These are phyloP conservation scores for Lagria hirta DNA, from an alignment of 2,888 invertebrate genomes.

Conservation along the genomic window DNA sequence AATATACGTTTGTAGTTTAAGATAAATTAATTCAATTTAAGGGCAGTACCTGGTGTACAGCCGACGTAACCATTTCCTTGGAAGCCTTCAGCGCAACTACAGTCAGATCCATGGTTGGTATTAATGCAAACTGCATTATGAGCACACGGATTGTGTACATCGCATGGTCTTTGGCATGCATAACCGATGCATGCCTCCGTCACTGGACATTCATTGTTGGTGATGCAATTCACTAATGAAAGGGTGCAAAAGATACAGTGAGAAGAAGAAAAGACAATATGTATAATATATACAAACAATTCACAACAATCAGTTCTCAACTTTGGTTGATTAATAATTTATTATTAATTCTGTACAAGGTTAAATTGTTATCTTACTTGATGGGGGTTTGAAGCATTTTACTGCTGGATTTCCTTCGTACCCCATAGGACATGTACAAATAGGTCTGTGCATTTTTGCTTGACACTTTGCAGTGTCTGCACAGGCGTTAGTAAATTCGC, in stretches of 20 bases:
- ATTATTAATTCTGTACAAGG: conserved; percentile 13
- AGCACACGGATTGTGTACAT: conserved; percentile 80
- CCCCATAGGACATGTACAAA: conserved; percentile 78
- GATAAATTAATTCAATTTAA: no score
- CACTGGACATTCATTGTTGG: conserved; percentile 81
- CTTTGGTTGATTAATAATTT: conserved; percentile 25
- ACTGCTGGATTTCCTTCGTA: conserved; percentile 80
- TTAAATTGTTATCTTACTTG: conserved; percentile 66
- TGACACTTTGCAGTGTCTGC: conserved; percentile 75
- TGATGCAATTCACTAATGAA: conserved; percentile 79
- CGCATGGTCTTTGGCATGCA: conserved; percentile 85
- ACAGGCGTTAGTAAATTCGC: conserved; percentile 78
- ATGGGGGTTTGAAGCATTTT: conserved; percentile 73
- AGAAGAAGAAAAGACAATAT: conserved; percentile 36
- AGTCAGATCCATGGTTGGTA: conserved; percentile 83
- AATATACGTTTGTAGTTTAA: conserved; percentile 11
- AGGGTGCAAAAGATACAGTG: conserved; percentile 30
- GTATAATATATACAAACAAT: conserved; percentile 32
- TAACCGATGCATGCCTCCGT: conserved; percentile 85
- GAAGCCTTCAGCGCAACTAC: conserved; percentile 82
- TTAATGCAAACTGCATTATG: conserved; percentile 84
- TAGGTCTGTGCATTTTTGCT: conserved; percentile 79
- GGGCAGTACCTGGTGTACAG: conserved; percentile 71
- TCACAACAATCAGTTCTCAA: conserved; percentile 17
- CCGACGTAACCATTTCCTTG: conserved; percentile 84